Conservation (phyloP, 2,113 vertebrate genomes). For the Prunella fulvescens region DNA sequence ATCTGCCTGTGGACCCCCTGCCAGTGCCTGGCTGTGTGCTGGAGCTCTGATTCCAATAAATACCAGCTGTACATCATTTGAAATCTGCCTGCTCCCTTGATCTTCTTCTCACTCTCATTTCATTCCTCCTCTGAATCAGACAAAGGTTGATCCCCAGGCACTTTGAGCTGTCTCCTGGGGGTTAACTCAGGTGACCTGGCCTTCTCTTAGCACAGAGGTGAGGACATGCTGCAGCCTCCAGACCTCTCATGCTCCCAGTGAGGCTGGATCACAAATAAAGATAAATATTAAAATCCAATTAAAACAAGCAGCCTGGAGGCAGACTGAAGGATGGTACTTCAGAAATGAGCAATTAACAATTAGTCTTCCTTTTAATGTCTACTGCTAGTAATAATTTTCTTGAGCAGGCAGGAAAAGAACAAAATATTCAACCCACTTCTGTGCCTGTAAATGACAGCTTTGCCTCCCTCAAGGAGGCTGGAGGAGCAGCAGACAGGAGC, state of each 20-base stretch:
- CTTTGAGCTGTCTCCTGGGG: neutral
- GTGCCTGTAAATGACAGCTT: neutral
- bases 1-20: rapidly evolving
- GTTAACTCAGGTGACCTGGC: neutral
- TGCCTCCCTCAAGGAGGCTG: neutral
- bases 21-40: neutral
- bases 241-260: neutral
- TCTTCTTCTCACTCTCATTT: neutral
- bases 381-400: neutral
- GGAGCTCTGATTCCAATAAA: neutral
- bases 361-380: neutral
- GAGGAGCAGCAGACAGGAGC: neutral
- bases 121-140: neutral
- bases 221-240: neutral
- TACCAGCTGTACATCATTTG: neutral
- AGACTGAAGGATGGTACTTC: neutral
- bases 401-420: neutral
- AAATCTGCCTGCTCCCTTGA: neutral
- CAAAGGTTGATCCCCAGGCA: neutral
- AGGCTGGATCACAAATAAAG: neutral
- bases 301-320: neutral
- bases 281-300: neutral
- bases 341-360: neutral
- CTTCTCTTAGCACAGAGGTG: neutral
- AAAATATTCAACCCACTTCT: neutral